phyloP scores from a whole-genome alignment of 2,797 vertebrate species.

The Melanogrammus aeglefinus region DNA sequence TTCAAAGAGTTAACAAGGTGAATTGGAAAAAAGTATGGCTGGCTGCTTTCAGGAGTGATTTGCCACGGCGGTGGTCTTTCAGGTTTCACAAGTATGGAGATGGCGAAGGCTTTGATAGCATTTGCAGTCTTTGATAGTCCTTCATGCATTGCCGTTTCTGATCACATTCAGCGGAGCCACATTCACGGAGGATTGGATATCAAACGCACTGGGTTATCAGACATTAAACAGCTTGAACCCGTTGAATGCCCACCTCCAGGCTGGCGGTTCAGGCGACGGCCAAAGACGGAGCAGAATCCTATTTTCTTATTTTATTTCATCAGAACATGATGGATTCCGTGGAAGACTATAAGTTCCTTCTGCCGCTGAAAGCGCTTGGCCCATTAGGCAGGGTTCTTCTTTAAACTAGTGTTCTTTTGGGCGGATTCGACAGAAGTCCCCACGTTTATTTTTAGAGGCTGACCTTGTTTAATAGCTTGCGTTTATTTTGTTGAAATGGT shows the following conservation, averaged over 20 bases:
- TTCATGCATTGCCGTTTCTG: constrained; percentile 19
- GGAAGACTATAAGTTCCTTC: background rate
- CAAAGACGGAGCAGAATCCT: background rate
- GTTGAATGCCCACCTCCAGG: background rate
- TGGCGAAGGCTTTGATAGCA: constrained; percentile 39
- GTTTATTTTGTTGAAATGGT: too few relatives aligned
- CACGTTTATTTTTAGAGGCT: background rate
- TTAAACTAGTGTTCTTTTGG: background rate
- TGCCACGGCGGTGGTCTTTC: background rate
- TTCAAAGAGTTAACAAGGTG: constrained; percentile 1
- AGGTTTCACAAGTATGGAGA: background rate
- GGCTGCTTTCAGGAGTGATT: background rate
- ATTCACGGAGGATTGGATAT: constrained; percentile 29
- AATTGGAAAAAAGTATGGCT: background rate
- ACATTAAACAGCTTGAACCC: constrained; percentile 17
- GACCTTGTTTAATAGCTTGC: background rate
- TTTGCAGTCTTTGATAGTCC: constrained; percentile 38
- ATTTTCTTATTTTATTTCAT: background rate
- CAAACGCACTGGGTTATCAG: constrained; percentile 35
- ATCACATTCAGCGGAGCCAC: constrained; percentile 23
- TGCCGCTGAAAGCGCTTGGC: background rate
- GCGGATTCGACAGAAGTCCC: background rate
- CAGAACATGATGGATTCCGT: background rate
- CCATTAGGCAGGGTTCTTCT: background rate
- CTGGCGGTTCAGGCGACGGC: background rate